A percentile compares a stretch with the other conserved stretches of the same genome.
These are phyloP conservation scores for Plumapathes pennacea DNA, from an alignment of 92 coral and sea anemone genomes.

Conservation along the genomic window DNA sequence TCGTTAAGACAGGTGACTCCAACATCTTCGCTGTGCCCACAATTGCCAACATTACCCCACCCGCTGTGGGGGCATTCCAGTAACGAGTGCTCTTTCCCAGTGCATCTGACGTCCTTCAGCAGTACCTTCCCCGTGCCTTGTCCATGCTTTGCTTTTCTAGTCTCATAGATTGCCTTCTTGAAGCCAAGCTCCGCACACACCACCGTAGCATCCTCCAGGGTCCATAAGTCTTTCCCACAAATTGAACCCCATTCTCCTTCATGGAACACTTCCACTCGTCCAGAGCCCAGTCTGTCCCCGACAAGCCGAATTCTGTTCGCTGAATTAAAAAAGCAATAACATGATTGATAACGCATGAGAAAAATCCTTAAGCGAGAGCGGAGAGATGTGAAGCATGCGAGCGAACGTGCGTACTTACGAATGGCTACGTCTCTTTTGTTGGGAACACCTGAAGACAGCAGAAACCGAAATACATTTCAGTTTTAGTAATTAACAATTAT, in stretches of 20 bases:
- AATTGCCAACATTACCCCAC: slow-evolving; percentile 8
- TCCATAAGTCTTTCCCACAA: slow-evolving; percentile 18
- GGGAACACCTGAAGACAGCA: too few species aligned
- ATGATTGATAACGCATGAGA: too few species aligned
- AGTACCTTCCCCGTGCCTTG: slow-evolving; percentile 13
- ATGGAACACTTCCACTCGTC: slow-evolving; percentile 13
- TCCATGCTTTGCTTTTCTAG: slow-evolving; percentile 2
- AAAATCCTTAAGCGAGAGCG: too few species aligned
- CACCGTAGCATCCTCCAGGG: not conserved
- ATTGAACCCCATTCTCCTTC: slow-evolving; percentile 27
- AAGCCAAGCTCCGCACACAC: slow-evolving; percentile 31
- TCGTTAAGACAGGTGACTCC: slow-evolving; percentile 9
- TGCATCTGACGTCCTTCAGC: slow-evolving; percentile 13
- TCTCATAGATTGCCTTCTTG: slow-evolving; percentile 2
- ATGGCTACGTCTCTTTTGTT: too few species aligned
- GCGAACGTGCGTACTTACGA: too few species aligned
- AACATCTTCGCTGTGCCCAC: slow-evolving; percentile 17
- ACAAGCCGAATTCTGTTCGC: slow-evolving; percentile 16
- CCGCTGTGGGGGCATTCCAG: slow-evolving; percentile 18
- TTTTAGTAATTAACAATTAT: too few species aligned
- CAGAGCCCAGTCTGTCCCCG: slow-evolving; percentile 10
- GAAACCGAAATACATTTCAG: too few species aligned
- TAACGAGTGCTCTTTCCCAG: slow-evolving; percentile 11
- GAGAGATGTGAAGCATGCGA: too few species aligned
- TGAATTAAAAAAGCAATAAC: not conserved